Conservation (phyloP, 23 tunicate species). For the Phallusia fumigata region DNA sequence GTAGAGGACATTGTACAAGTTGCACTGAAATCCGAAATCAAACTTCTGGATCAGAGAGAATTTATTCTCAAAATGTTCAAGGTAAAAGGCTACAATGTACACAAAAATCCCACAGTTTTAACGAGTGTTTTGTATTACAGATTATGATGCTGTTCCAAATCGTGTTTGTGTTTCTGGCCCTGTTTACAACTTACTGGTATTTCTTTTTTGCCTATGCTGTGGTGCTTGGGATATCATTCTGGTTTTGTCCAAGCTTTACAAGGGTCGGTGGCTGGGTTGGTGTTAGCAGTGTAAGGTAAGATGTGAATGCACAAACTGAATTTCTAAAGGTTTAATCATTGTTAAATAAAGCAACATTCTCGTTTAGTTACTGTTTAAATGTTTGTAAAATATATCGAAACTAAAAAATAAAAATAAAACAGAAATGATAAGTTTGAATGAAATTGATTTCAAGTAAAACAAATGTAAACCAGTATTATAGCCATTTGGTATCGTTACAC, state of each 20-base stretch:
- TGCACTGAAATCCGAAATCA: slow-evolving; percentile 61
- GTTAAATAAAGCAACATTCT: no score
- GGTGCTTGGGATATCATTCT: slow-evolving; percentile 45
- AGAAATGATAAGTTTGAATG: no score
- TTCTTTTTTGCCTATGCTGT: slow-evolving; percentile 77
- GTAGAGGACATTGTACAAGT: slow-evolving; percentile 79
- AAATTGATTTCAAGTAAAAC: no score
- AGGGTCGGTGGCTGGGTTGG: slow-evolving; percentile 95
- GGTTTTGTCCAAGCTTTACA: slow-evolving; percentile 70
- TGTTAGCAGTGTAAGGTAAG: slow-evolving; percentile 70
- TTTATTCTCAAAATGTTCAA: slow-evolving; percentile 42
- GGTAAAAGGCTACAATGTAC: background rate
- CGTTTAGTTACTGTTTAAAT: no score
- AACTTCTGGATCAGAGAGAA: slow-evolving; percentile 57
- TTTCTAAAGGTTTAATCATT: no score
- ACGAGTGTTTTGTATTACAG: slow-evolving; percentile 20
- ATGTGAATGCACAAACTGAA: no score
- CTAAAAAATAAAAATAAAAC: no score
- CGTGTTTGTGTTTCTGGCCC: slow-evolving; percentile 62
- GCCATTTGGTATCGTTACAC: no score
- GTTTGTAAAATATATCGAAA: no score
- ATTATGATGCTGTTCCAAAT: slow-evolving; percentile 78
- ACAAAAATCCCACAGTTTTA: background rate
- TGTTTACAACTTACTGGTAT: slow-evolving; percentile 90
- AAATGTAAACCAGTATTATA: no score